These are phyloP conservation scores for Dendrolimus kikuchii DNA, from an alignment of 1,140 invertebrate genomes.

Conservation along the genomic window DNA sequence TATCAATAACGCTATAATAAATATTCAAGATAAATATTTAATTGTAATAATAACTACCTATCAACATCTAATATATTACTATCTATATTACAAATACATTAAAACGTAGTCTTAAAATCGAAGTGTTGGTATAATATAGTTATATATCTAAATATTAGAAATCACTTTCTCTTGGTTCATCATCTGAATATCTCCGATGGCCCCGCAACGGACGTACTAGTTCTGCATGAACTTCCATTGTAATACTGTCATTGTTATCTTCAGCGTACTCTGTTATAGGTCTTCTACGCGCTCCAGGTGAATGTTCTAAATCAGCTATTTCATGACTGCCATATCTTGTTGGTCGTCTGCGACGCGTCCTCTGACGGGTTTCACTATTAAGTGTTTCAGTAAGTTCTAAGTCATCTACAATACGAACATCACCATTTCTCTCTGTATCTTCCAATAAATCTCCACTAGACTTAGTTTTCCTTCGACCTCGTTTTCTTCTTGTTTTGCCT, in stretches of 20 bases:
- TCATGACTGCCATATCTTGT: slow-evolving; percentile 57
- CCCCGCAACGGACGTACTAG: slow-evolving; percentile 37
- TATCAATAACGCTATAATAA: no score
- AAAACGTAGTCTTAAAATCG: no score
- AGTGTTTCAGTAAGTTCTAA: slow-evolving; percentile 36
- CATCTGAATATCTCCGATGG: slow-evolving; percentile 36
- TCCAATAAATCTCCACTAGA: slow-evolving; percentile 68
- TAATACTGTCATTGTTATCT: slow-evolving; percentile 29
- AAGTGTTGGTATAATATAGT: no score
- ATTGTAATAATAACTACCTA: no score
- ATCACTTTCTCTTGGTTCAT: slow-evolving; percentile 53
- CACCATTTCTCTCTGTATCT: slow-evolving; percentile 57
- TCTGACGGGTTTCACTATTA: slow-evolving; percentile 25
- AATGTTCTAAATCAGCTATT: slow-evolving; percentile 55
- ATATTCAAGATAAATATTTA: no score
- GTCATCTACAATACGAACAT: slow-evolving; percentile 39
- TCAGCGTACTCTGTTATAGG: slow-evolving; percentile 43
- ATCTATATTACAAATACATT: no score
- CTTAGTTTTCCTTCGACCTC: slow-evolving; percentile 66
- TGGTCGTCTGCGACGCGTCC: slow-evolving; percentile 41
- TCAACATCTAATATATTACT: no score
- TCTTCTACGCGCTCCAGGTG: slow-evolving; percentile 49
- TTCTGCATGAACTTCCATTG: slow-evolving; percentile 47
- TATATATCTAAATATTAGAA: slow-evolving; percentile 26
- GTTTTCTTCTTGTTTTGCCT: slow-evolving; percentile 61